These are phyloP conservation scores for Clarias platycephalus DNA, from an alignment of 2,797 vertebrate genomes.

Conservation along the genomic window DNA sequence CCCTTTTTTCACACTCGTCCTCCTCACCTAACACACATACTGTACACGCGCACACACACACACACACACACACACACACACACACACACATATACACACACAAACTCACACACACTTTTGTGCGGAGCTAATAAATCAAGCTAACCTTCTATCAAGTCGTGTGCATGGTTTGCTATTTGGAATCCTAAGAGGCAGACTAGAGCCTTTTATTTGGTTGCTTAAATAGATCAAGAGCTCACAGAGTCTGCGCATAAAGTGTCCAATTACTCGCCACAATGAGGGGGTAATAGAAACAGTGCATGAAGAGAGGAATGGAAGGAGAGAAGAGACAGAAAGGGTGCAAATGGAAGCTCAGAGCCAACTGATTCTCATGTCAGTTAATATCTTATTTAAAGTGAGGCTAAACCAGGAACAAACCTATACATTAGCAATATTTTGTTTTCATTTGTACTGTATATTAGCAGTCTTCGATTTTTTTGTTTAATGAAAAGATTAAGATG, in stretches of 20 bases:
- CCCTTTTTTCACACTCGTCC: slow-evolving; percentile 2
- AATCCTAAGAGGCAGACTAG: slow-evolving; percentile 72
- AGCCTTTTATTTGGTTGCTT: slow-evolving; percentile 77
- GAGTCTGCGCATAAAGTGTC: slow-evolving; percentile 68
- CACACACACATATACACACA: too few relatives aligned
- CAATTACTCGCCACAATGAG: slow-evolving; percentile 74
- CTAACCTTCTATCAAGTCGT: slow-evolving; percentile 75
- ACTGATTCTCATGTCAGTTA: not conserved
- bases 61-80: too few relatives aligned
- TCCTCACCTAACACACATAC: not conserved
- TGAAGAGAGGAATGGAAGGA: slow-evolving; percentile 27
- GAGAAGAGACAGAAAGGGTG: slow-evolving; percentile 15
- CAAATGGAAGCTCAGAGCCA: not conserved
- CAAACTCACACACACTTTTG: slow-evolving; percentile 15
- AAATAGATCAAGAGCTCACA: slow-evolving; percentile 76
- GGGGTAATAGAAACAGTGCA: slow-evolving; percentile 69
- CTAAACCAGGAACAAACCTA: not conserved
- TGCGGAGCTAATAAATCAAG: slow-evolving; percentile 73
- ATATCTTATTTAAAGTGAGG: not conserved
- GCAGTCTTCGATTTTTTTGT: not conserved
- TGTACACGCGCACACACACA: slow-evolving; percentile 28
- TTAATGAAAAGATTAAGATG: not conserved
- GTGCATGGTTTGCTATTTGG: slow-evolving; percentile 79
- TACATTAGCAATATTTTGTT: not conserved
- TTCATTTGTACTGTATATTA: too few relatives aligned